phyloP scores from a whole-genome alignment of 2,888 invertebrate genomes.

The Acrobasis suavella region DNA sequence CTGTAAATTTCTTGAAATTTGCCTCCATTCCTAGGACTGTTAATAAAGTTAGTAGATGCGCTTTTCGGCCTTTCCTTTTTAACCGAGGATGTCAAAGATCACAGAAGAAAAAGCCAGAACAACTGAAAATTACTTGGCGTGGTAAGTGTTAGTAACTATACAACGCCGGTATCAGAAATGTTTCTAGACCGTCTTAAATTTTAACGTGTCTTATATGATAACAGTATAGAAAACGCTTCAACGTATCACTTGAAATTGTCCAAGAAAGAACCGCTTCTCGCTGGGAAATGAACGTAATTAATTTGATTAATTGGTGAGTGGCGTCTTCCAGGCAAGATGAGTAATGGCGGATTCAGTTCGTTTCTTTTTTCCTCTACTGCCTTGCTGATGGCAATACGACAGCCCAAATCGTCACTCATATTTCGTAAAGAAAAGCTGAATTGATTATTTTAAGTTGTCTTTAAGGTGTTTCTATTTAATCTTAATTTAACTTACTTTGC shows the following conservation, averaged over 20 bases:
- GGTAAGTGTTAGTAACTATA: neutral
- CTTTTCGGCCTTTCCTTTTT: too few species aligned
- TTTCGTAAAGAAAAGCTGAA: neutral
- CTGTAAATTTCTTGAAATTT: too few species aligned
- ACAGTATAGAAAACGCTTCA: neutral
- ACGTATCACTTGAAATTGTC: constrained; percentile 32
- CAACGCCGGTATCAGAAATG: neutral
- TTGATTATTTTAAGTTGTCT: constrained; percentile 4
- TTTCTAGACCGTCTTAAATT: neutral
- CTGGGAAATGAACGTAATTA: constrained; percentile 68
- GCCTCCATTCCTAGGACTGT: too few species aligned
- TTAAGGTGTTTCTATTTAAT: neutral
- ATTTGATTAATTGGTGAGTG: constrained; percentile 70
- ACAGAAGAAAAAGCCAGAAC: too few species aligned
- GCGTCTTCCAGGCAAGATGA: constrained; percentile 62
- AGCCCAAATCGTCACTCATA: constrained; percentile 16
- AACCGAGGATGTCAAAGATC: too few species aligned
- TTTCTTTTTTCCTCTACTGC: constrained; percentile 35
- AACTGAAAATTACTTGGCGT: too few species aligned
- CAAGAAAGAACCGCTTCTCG: constrained; percentile 45
- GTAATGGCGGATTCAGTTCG: constrained; percentile 52
- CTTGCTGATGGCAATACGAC: constrained; percentile 19
- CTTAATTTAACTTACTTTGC: too few species aligned
- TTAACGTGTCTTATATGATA: too few species aligned
- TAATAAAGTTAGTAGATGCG: too few species aligned